phyloP scores from a whole-genome alignment of 2,113 vertebrate genomes.

The Onychostoma macrolepis region DNA sequence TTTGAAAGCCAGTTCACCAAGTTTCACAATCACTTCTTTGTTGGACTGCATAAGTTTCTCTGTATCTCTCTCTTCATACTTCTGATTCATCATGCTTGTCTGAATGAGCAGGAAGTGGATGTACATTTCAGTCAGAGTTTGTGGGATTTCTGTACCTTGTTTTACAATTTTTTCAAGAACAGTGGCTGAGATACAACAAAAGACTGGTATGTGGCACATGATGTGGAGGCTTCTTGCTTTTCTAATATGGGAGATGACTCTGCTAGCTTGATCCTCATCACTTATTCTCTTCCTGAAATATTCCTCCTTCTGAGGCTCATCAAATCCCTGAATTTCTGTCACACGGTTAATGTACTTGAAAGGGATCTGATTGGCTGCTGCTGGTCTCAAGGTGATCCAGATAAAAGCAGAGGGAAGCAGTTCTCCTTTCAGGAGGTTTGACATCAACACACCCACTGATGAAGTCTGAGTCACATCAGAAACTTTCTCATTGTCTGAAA shows the following conservation, averaged over 20 bases:
- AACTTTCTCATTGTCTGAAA: background rate
- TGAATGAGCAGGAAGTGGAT: conserved; percentile 12
- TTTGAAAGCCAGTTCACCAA: background rate
- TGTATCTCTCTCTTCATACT: background rate
- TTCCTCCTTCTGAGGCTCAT: background rate
- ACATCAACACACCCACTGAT: background rate
- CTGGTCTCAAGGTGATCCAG: background rate
- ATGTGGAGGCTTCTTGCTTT: conserved; percentile 1
- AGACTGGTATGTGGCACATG: conserved; percentile 1
- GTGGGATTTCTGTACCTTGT: background rate
- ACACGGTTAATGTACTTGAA: background rate
- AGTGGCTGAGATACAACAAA: background rate
- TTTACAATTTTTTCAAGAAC: background rate
- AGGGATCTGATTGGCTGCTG: background rate
- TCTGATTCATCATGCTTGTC: background rate
- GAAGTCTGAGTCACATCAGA: background rate
- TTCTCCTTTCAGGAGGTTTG: background rate
- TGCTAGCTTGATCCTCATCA: conserved; percentile 1
- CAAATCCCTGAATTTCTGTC: background rate
- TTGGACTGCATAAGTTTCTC: background rate
- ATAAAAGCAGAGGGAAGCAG: background rate
- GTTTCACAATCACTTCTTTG: background rate
- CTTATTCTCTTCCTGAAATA: background rate
- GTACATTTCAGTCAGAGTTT: conserved; percentile 19
- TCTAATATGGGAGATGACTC: background rate